A percentile compares a stretch with the other conserved stretches of the same genome.
These are phyloP conservation scores for Barypeithes pellucidus DNA, from an alignment of 2,888 invertebrate species.

Conservation along the genomic window DNA sequence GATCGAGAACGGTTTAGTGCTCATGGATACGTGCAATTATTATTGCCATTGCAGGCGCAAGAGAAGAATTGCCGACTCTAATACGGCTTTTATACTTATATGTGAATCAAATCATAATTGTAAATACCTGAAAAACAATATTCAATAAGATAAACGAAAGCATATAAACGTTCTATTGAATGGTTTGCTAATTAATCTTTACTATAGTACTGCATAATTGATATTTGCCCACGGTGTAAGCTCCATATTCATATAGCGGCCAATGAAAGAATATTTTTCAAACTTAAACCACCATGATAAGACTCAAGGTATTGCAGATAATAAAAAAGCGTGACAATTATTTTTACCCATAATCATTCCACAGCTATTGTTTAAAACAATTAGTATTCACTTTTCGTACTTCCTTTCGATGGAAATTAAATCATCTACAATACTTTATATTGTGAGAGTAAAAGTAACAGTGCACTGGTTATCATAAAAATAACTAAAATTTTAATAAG, in stretches of 20 bases:
- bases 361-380: conserved; percentile 43
- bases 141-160: too few species aligned
- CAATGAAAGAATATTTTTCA: background rate
- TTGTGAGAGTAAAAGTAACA: conserved; percentile 10
- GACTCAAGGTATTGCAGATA: conserved; percentile 34
- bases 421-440: conserved; percentile 1
- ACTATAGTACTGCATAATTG: background rate
- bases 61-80: too few species aligned
- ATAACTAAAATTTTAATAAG: background rate
- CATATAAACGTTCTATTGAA: too few species aligned
- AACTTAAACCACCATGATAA: background rate
- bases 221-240: background rate
- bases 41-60: too few species aligned
- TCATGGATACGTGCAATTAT: too few species aligned
- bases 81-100: too few species aligned
- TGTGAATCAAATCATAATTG: too few species aligned
- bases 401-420: conserved; percentile 42
- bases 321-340: conserved; percentile 33
- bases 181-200: too few species aligned
- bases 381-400: conserved; percentile 50
- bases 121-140: too few species aligned
- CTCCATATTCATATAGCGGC: too few species aligned
- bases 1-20: too few species aligned
- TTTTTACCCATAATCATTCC: conserved; percentile 16
- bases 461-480: background rate